Evolutionary conservation across 2,888 invertebrate genomes (phyloP).

Genomic region (Tenthredo mesomela): DNA sequence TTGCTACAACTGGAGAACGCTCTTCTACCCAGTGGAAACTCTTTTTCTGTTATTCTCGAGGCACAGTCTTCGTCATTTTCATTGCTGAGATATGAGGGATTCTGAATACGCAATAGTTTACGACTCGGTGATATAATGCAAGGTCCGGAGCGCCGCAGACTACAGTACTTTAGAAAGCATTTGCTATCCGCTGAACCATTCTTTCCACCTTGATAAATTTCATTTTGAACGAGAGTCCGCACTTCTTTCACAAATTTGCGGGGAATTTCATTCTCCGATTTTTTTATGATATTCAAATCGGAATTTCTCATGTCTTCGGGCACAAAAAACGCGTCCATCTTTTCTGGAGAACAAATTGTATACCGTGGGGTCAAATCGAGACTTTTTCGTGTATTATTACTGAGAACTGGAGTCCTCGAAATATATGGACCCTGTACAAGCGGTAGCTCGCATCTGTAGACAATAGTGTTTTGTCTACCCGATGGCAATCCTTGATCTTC

Average conservation of each 20-base stretch:
- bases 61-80: neutral
- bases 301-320: neutral
- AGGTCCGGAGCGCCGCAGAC: slow-evolving; percentile 4
- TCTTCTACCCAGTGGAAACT: slow-evolving; percentile 29
- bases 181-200: slow-evolving; percentile 5
- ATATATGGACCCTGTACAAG: neutral
- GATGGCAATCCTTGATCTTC: neutral
- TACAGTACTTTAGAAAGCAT: slow-evolving; percentile 37
- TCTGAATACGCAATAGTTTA: neutral
- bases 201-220: neutral
- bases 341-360: neutral
- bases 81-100: neutral
- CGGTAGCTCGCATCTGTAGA: neutral
- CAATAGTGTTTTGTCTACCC: neutral
- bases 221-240: neutral
- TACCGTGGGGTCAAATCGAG: neutral
- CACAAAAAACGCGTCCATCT: slow-evolving; percentile 3
- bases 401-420: neutral
- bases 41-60: neutral
- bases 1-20: slow-evolving; percentile 23
- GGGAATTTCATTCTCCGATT: neutral
- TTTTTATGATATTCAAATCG: neutral
- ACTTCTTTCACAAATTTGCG: neutral
- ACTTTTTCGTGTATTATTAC: slow-evolving; percentile 18
- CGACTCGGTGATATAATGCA: neutral